Conservation (phyloP, 2,888 invertebrate genomes). For the Aspidiotus rigidus region DNA sequence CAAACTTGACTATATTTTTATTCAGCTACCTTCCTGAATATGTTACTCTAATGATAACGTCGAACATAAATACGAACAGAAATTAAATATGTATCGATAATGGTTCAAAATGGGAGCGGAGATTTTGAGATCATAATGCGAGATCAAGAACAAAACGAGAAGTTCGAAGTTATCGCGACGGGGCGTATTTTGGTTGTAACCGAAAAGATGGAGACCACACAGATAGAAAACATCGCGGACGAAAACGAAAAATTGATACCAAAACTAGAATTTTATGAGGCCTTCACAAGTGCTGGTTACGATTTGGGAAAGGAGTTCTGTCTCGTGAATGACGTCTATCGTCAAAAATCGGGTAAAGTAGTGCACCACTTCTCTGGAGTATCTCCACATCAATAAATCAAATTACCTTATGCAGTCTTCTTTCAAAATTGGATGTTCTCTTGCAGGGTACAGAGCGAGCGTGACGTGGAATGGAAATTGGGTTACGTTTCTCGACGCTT, state of each 20-base stretch:
- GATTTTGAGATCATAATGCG: constrained; percentile 5
- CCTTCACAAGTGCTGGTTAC: constrained; percentile 3
- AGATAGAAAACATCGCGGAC: too few species aligned
- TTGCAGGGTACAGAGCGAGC: constrained; percentile 43
- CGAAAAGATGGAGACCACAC: neutral
- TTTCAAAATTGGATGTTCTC: neutral
- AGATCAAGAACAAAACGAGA: neutral
- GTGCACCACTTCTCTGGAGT: too few species aligned
- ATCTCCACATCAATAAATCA: neutral
- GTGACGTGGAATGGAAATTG: constrained; percentile 14
- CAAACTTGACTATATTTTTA: neutral
- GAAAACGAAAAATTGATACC: too few species aligned
- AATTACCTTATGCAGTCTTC: neutral
- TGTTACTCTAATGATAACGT: neutral
- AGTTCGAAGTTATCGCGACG: neutral
- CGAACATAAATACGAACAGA: constrained; percentile 6
- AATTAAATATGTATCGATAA: neutral
- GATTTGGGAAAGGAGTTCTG: neutral
- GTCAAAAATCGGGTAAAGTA: too few species aligned
- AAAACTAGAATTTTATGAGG: neutral
- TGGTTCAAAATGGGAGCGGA: constrained; percentile 12
- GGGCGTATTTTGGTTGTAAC: neutral
- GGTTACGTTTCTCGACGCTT: constrained; percentile 16
- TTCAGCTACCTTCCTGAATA: neutral
- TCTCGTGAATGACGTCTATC: too few species aligned